These are phyloP conservation scores for Pogonocherus hispidulus DNA, from an alignment of 2,888 invertebrate species.

Conservation along the genomic window DNA sequence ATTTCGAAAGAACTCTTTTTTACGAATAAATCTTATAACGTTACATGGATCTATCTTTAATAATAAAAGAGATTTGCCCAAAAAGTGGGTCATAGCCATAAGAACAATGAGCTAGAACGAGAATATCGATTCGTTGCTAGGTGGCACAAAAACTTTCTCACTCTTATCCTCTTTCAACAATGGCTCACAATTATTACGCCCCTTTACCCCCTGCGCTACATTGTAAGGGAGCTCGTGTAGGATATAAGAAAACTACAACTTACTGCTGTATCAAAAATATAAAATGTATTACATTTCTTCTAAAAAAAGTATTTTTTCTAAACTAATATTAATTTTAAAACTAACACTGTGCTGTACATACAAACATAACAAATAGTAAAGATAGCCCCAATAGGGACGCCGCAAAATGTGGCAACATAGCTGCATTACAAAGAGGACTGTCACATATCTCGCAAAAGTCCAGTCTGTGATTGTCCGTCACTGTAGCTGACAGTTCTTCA, in stretches of 20 bases:
- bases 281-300: neutral
- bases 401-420: neutral
- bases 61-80: too few species aligned
- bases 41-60: too few species aligned
- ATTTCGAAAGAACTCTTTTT: too few species aligned
- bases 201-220: neutral
- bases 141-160: too few species aligned
- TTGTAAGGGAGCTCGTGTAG: too few species aligned
- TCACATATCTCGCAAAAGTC: conserved; percentile 12
- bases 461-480: neutral
- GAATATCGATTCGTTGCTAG: too few species aligned
- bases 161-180: too few species aligned
- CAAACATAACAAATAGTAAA: neutral
- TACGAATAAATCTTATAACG: too few species aligned
- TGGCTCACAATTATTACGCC: too few species aligned
- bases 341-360: neutral
- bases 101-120: too few species aligned
- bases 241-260: neutral
- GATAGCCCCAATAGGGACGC: neutral
- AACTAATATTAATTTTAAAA: neutral
- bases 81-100: too few species aligned
- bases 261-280: neutral
- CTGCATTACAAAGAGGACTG: conserved; percentile 21
- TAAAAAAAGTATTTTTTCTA: neutral
- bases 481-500: conserved; percentile 11